These are phyloP conservation scores for Lithobates pipiens DNA, from an alignment of 2,797 vertebrate species.

Conservation along the genomic window DNA sequence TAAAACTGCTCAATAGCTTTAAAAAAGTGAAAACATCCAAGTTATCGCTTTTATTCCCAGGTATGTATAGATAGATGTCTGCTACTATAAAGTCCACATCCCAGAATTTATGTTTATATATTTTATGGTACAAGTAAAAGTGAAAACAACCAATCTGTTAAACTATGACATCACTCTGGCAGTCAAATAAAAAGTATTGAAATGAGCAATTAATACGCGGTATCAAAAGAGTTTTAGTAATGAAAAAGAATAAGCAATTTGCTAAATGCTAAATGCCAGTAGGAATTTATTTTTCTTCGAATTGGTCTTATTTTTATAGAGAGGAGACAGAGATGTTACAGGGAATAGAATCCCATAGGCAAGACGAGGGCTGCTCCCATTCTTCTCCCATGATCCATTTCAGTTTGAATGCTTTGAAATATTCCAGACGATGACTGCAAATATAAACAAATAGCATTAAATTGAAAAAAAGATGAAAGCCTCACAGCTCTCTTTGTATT, in stretches of 20 bases:
- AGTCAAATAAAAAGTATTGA: constrained; percentile 33
- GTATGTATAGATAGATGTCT: neutral
- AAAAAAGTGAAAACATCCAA: neutral
- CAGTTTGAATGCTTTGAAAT: constrained; percentile 78
- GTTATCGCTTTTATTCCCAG: neutral
- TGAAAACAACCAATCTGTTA: constrained; percentile 23
- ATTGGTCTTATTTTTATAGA: constrained; percentile 22
- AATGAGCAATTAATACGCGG: constrained; percentile 47
- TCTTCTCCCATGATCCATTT: constrained; percentile 80
- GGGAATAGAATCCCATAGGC: constrained; percentile 70
- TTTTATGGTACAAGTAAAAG: constrained; percentile 6
- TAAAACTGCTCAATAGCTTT: neutral
- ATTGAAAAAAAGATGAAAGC: constrained; percentile 6
- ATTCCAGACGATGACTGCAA: constrained; percentile 74
- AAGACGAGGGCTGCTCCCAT: constrained; percentile 77
- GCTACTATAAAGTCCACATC: constrained; percentile 8
- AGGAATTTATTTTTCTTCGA: constrained; percentile 33
- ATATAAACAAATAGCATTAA: constrained; percentile 34
- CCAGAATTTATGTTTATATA: constrained; percentile 27
- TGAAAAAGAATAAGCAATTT: constrained; percentile 11
- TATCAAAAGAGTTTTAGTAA: constrained; percentile 39
- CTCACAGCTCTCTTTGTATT: neutral
- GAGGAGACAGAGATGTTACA: constrained; percentile 25
- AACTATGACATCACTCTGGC: constrained; percentile 34
- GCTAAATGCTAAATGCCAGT: constrained; percentile 43